These are phyloP conservation scores for Reinhardtius hippoglossoides DNA, from an alignment of 2,113 vertebrate species.

Conservation along the genomic window DNA sequence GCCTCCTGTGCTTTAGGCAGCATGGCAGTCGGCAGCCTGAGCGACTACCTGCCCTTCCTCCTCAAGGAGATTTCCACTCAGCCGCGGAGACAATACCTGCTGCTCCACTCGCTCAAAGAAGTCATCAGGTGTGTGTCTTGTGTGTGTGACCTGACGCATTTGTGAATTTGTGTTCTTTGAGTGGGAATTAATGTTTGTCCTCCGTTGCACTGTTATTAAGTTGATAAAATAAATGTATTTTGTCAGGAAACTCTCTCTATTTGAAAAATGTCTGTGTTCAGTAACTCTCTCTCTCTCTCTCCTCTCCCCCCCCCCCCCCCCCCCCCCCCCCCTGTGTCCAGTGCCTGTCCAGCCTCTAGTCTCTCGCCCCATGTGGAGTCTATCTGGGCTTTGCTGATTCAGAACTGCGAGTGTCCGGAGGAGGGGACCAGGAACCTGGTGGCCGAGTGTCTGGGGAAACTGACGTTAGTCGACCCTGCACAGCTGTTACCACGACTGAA, in stretches of 20 bases:
- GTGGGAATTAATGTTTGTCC: no score
- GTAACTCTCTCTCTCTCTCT: no score
- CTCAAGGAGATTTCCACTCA: slow-evolving; percentile 89
- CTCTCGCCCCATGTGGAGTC: slow-evolving; percentile 88
- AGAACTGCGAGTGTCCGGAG: slow-evolving; percentile 88
- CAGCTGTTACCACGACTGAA: slow-evolving; percentile 89
- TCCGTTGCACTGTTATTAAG: no score
- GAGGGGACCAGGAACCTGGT: slow-evolving; percentile 93
- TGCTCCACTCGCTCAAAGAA: slow-evolving; percentile 93
- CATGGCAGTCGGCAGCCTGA: slow-evolving; percentile 87
- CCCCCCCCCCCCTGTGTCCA: slow-evolving; percentile 26
- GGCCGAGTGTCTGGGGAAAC: slow-evolving; percentile 92
- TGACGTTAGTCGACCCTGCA: slow-evolving; percentile 86
- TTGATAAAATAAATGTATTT: no score
- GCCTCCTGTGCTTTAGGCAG: slow-evolving; percentile 91
- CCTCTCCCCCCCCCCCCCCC: not conserved
- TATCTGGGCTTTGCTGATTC: slow-evolving; percentile 91
- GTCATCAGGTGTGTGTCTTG: slow-evolving; percentile 80
- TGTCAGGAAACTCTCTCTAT: not conserved
- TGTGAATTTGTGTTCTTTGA: no score
- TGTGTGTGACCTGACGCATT: no score
- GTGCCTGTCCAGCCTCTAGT: slow-evolving; percentile 81
- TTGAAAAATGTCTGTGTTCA: no score
- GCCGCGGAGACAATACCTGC: slow-evolving; percentile 90
- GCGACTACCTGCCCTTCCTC: slow-evolving; percentile 91